Conservation (phyloP, 2,888 invertebrate species). For the Pachycephus smyrnensis region DNA sequence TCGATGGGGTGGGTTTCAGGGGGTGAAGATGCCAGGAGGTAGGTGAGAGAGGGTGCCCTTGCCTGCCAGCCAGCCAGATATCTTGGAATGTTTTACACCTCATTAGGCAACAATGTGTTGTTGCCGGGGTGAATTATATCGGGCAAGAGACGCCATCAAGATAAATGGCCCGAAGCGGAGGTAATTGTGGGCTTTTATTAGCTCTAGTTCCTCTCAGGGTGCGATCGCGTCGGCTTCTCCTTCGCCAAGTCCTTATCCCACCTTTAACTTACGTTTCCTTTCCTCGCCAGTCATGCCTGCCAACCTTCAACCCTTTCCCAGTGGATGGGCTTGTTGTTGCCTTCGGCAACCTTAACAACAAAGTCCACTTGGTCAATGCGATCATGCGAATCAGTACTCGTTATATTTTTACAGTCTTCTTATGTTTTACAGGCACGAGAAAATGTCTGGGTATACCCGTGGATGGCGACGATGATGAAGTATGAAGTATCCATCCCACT, state of each 20-base stretch:
- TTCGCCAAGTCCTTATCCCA: not conserved
- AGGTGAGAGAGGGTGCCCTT: conserved; percentile 19
- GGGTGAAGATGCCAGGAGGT: not conserved
- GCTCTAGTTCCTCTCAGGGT: conserved; percentile 56
- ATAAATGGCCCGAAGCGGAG: conserved; percentile 67
- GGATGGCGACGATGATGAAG: not conserved
- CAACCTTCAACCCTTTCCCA: not conserved
- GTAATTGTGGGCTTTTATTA: conserved; percentile 68
- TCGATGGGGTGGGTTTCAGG: not conserved
- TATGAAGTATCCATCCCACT: not conserved
- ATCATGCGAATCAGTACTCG: not conserved
- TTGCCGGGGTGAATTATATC: conserved; percentile 67
- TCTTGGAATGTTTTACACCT: conserved; percentile 66
- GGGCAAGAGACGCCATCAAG: conserved; percentile 66
- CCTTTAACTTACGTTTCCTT: not conserved
- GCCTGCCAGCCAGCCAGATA: conserved; percentile 58
- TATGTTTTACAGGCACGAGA: not conserved
- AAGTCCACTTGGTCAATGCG: not conserved
- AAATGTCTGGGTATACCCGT: not conserved
- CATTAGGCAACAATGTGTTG: conserved; percentile 68
- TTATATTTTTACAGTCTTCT: not conserved
- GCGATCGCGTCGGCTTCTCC: not conserved
- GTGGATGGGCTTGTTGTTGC: not conserved
- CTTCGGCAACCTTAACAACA: not conserved
- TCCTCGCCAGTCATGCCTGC: not conserved